Evolutionary conservation across 2,113 vertebrate genomes (phyloP).

Genomic region (Rhinopomastus cyanomelas): DNA sequence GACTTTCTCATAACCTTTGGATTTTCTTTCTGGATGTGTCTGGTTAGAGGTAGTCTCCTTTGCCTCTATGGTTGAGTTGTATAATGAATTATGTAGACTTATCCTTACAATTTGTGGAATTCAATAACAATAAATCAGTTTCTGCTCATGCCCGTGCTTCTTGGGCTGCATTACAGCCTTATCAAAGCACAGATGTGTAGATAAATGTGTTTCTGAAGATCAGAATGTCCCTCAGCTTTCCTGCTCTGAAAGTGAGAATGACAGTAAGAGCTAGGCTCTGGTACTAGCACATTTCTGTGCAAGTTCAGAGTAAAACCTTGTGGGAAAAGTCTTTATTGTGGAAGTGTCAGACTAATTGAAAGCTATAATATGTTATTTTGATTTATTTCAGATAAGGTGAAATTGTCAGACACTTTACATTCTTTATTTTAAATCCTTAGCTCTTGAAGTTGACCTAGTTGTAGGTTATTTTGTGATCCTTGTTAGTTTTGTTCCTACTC

Average conservation of each 20-base stretch:
- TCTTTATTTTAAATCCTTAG: not conserved
- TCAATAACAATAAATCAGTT: too few relatives aligned
- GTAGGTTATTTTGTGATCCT: not conserved
- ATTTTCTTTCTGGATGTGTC: too few relatives aligned
- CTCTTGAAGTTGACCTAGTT: not conserved
- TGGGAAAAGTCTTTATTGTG: not conserved
- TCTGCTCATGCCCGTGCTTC: too few relatives aligned
- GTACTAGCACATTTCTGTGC: not conserved
- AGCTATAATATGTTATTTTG: not conserved
- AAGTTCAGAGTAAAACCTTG: not conserved
- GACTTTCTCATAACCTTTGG: too few relatives aligned
- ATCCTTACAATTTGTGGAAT: too few relatives aligned
- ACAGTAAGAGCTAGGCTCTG: not conserved
- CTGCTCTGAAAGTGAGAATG: not conserved
- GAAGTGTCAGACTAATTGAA: not conserved
- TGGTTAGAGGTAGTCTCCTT: too few relatives aligned
- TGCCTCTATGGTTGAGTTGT: too few relatives aligned
- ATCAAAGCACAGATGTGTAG: too few relatives aligned
- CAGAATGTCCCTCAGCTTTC: not conserved
- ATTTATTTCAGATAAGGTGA: not conserved
- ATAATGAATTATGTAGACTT: too few relatives aligned
- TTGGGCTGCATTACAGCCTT: too few relatives aligned
- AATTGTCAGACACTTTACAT: not conserved
- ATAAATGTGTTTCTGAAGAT: not conserved
- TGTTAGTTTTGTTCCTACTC: not conserved